These are phyloP conservation scores for Chloroclysta siterata DNA, from an alignment of 2,888 invertebrate species.

Conservation along the genomic window DNA sequence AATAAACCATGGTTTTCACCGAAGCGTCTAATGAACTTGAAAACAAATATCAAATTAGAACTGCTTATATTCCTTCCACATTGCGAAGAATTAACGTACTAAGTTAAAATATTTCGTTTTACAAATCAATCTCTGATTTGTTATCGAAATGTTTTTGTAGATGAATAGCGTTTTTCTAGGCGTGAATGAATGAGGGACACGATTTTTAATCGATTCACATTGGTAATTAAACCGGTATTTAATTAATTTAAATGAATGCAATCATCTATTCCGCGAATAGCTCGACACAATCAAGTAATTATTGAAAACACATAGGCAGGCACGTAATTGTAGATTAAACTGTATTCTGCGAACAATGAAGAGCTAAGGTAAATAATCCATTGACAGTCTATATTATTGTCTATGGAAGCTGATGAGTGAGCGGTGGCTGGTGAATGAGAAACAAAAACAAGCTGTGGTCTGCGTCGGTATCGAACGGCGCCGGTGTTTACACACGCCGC, in stretches of 20 bases:
- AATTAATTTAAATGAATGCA: conserved; percentile 31
- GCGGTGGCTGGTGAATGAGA: conserved; percentile 50
- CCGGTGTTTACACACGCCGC: conserved; percentile 51
- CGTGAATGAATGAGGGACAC: background rate
- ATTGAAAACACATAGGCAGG: conserved; percentile 32
- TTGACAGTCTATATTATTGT: conserved; percentile 49
- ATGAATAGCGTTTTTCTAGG: background rate
- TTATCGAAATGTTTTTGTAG: no score
- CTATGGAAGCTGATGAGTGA: conserved; percentile 45
- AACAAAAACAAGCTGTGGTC: conserved; percentile 59
- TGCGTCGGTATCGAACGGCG: conserved; percentile 45
- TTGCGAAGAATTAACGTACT: background rate
- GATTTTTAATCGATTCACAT: conserved; percentile 3
- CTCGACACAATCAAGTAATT: conserved; percentile 29
- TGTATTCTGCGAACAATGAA: conserved; percentile 44
- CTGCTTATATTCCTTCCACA: background rate
- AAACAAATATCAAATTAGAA: conserved; percentile 35
- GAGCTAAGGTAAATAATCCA: conserved; percentile 39
- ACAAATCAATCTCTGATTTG: no score
- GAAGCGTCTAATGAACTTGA: conserved; percentile 45
- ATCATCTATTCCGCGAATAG: conserved; percentile 33
- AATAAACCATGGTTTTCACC: conserved; percentile 58
- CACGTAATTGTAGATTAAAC: conserved; percentile 37
- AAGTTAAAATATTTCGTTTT: no score
- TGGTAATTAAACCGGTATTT: conserved; percentile 23